These are phyloP conservation scores for Venusia cambrica DNA, from an alignment of 2,888 invertebrate species.

Conservation along the genomic window DNA sequence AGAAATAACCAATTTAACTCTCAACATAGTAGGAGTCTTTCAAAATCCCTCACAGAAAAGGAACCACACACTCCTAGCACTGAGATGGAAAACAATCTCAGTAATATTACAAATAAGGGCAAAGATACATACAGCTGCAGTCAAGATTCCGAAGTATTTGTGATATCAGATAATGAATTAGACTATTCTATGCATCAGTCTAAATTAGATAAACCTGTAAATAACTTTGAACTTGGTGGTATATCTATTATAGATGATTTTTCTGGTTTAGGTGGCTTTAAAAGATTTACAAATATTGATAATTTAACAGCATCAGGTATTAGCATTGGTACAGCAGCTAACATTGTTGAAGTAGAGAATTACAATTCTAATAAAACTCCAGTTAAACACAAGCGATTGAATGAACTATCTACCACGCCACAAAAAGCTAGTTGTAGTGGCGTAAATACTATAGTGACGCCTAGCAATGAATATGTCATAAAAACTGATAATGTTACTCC, in stretches of 20 bases:
- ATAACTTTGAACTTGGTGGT: slow-evolving; percentile 45
- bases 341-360: slow-evolving; percentile 5
- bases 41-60: slow-evolving; percentile 10
- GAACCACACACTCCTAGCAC: too few species aligned
- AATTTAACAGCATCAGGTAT: slow-evolving; percentile 7
- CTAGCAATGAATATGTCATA: slow-evolving; percentile 64
- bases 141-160: slow-evolving; percentile 50
- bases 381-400: slow-evolving; percentile 35
- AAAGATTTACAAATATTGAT: slow-evolving; percentile 16
- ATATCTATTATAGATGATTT: slow-evolving; percentile 44
- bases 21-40: slow-evolving; percentile 6
- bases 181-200: slow-evolving; percentile 81
- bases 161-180: slow-evolving; percentile 82
- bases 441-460: slow-evolving; percentile 45
- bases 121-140: slow-evolving; percentile 34
- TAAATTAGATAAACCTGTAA: slow-evolving; percentile 33
- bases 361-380: slow-evolving; percentile 33
- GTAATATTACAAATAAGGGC: slow-evolving; percentile 14
- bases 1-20: slow-evolving; percentile 12
- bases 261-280: slow-evolving; percentile 22
- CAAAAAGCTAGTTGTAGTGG: slow-evolving; percentile 28
- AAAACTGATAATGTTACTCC: slow-evolving; percentile 81
- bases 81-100: background rate
- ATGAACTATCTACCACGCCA: slow-evolving; percentile 31
- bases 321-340: slow-evolving; percentile 2